Evolutionary conservation across 2,797 vertebrate species (phyloP).

Genomic region (Hydrocynus forskahlii): DNA sequence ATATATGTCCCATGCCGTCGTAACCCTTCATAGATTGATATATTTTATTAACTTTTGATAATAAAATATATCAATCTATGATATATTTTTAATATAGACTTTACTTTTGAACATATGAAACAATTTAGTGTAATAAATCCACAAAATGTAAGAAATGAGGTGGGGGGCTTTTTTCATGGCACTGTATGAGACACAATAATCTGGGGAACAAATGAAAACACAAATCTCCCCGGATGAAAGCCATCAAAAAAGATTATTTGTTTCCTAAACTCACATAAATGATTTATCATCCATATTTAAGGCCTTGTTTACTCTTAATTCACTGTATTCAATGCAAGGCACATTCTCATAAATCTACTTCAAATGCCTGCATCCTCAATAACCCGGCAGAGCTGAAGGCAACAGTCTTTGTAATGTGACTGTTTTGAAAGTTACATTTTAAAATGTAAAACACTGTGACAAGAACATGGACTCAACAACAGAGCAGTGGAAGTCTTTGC

Average conservation of each 20-base stretch:
- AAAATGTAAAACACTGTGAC: not conserved
- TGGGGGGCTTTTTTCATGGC: no score
- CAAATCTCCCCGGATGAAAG: not conserved
- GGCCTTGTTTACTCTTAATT: not conserved
- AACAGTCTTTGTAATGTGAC: not conserved
- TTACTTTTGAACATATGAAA: no score
- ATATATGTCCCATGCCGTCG: no score
- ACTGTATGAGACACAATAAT: not conserved
- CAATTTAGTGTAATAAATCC: no score
- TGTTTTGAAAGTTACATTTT: constrained; percentile 3
- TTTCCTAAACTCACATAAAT: not conserved
- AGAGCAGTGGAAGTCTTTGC: not conserved
- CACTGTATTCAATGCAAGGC: not conserved
- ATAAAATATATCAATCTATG: no score
- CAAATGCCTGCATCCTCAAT: not conserved
- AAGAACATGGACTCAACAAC: not conserved
- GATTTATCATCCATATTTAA: not conserved
- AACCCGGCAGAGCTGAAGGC: not conserved
- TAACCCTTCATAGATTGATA: no score
- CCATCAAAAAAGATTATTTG: not conserved
- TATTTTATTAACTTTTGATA: no score
- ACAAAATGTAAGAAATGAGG: no score
- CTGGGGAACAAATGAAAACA: not conserved
- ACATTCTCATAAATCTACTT: not conserved
- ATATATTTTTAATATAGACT: no score